Conservation (phyloP, 2,113 vertebrate genomes). For the Mystacornis crossleyi region DNA sequence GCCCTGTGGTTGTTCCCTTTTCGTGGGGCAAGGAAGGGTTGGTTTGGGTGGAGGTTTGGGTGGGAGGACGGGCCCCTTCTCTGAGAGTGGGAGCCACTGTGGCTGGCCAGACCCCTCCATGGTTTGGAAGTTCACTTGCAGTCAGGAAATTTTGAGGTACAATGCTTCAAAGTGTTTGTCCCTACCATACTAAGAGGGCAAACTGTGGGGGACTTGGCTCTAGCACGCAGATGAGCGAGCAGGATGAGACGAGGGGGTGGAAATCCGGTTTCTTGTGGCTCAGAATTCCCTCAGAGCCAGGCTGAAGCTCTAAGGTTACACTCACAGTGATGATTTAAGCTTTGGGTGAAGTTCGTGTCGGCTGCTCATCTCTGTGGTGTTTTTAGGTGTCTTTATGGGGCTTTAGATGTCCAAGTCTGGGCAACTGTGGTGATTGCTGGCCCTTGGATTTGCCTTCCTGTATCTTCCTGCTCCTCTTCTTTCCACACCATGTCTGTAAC, state of each 20-base stretch:
- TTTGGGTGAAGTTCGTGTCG: neutral
- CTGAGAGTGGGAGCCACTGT: fast-evolving
- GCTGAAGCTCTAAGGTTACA: neutral
- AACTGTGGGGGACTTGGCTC: neutral
- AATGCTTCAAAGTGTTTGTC: neutral
- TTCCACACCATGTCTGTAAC: fast-evolving
- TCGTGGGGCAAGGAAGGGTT: fast-evolving
- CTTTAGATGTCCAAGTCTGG: neutral
- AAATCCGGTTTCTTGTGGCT: neutral
- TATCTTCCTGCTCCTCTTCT: neutral
- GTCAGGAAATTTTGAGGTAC: neutral
- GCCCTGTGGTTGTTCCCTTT: neutral
- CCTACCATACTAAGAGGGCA: fast-evolving
- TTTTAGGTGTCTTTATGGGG: neutral
- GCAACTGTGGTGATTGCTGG: neutral
- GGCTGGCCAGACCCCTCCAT: neutral
- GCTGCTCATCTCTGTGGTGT: neutral
- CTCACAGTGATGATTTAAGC: neutral
- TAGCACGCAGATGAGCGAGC: fast-evolving
- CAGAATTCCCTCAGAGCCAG: neutral
- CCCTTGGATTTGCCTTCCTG: neutral
- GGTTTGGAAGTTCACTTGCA: fast-evolving
- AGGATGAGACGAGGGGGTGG: neutral
- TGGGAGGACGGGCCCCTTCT: fast-evolving
- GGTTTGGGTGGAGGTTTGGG: neutral